Base-by-base conservation (phyloP, 1,140 invertebrate species). In the Drosophila insularis region DNA sequence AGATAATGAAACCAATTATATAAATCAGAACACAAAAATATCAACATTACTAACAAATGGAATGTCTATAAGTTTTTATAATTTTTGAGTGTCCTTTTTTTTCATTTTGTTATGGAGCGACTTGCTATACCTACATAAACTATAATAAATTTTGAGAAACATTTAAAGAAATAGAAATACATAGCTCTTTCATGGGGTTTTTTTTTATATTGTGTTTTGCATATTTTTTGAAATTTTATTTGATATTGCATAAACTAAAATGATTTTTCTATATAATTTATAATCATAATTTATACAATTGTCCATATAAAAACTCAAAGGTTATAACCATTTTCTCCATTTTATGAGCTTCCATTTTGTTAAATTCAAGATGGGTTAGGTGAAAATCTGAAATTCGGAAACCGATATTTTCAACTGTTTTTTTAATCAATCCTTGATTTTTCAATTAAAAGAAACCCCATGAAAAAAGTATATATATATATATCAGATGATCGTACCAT, bases 401-500 rank as follows among this genome's bases (percentile, higher is more conserved):
- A 2, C 23, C 2, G 1, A 46, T 10, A 19, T 46, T 19, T 2
- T 46, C 7, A 21, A 8, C 17, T 10, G 27, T 11, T 0, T 50
- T 3, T 19, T 7, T 5, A 6, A 2, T 46, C 19, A 50, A 19
- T 50, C 7, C 2, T 46, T 46, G 6, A 1, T 50, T 21, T 11
- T 21, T 50, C 6, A 2, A 50, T 50, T 1, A 21, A 11, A 11
- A 50, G 19, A 8, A 50, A 21, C 43, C 43, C 43, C 43, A 50
- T 50, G 43, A 3, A 50, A 50, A 50, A 13, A 11, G 8, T 11
- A 50, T 50, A 50, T 50, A 50, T 7, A 50, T 19, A 8, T 19
- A 46, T 46, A 46, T 46, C 43, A 46, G 17, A 46, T 46, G 43
- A 50, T 19, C 43, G 17, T 46, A 46, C 43, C 43, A 46, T 46